Percentiles rank a stretch among this genome's conserved stretches.
Conservation (phyloP, 2,888 invertebrate genomes). For the Nematopogon swammerdamellus region DNA sequence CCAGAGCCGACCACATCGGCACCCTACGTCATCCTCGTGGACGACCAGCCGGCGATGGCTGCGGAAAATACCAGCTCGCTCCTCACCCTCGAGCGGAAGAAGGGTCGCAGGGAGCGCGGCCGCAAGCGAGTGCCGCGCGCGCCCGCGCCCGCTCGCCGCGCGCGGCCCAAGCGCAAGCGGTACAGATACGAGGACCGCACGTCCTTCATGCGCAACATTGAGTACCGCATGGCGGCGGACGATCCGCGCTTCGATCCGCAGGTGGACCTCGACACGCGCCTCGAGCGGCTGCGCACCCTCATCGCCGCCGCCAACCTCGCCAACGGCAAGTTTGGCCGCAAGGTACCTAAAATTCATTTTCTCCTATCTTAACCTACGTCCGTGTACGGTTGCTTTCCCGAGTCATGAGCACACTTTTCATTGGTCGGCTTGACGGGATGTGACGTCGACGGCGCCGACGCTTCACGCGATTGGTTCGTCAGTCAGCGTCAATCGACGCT, state of each 20-base stretch:
- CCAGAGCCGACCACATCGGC: slow-evolving; percentile 27
- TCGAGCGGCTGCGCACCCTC: slow-evolving; percentile 43
- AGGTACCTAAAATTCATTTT: slow-evolving; percentile 59
- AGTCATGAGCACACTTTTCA: no score
- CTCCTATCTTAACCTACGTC: no score
- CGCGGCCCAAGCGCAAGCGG: slow-evolving; percentile 44
- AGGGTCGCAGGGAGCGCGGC: slow-evolving; percentile 19
- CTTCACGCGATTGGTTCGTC: no score
- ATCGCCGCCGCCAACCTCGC: slow-evolving; percentile 74
- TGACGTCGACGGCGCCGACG: no score
- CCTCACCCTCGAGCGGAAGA: not conserved
- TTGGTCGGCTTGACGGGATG: no score
- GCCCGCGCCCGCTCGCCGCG: slow-evolving; percentile 37
- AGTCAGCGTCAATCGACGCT: no score
- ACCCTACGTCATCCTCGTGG: slow-evolving; percentile 42
- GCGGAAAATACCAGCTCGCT: slow-evolving; percentile 27
- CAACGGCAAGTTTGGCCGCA: slow-evolving; percentile 73
- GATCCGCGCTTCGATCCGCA: slow-evolving; percentile 52
- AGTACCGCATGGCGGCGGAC: slow-evolving; percentile 49
- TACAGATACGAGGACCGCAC: slow-evolving; percentile 37
- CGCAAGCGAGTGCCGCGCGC: slow-evolving; percentile 38
- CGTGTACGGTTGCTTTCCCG: no score
- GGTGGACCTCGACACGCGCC: slow-evolving; percentile 43
- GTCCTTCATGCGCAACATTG: slow-evolving; percentile 40
- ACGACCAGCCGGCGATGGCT: slow-evolving; percentile 45